Conservation (phyloP, 2,797 vertebrate species). For the Paratrypauchen microcephalus region DNA sequence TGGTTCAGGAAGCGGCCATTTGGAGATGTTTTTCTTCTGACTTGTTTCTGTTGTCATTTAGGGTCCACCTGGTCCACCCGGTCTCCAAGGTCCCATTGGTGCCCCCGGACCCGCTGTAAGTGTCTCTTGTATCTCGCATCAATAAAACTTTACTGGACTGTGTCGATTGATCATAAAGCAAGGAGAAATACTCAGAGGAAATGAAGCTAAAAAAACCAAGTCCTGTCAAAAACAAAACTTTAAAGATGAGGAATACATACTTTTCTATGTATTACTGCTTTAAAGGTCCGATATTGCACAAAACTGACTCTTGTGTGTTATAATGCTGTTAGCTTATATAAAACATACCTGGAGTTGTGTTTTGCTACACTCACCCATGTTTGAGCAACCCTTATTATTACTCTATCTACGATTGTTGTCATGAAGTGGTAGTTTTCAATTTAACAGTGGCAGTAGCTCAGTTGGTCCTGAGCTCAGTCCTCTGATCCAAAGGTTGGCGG, state of each 20-base stretch:
- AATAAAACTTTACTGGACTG: slow-evolving; percentile 3
- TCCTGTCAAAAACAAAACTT: neutral
- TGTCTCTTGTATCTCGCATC: slow-evolving; percentile 30
- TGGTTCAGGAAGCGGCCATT: neutral
- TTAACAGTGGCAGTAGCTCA: too few relatives aligned
- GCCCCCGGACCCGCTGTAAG: slow-evolving; percentile 97
- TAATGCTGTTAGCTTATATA: too few relatives aligned
- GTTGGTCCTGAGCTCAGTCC: too few relatives aligned
- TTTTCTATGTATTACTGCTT: too few relatives aligned
- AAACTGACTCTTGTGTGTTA: too few relatives aligned
- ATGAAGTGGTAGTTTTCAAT: too few relatives aligned
- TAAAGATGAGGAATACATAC: neutral
- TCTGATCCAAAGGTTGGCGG: too few relatives aligned
- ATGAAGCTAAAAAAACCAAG: neutral
- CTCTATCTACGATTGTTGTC: too few relatives aligned
- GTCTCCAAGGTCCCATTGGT: slow-evolving; percentile 94
- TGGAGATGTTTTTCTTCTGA: neutral
- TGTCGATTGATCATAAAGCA: neutral
- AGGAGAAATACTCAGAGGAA: neutral
- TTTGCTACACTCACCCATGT: too few relatives aligned
- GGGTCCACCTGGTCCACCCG: slow-evolving; percentile 95
- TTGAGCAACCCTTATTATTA: too few relatives aligned
- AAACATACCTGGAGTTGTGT: too few relatives aligned
- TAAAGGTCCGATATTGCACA: too few relatives aligned
- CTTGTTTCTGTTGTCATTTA: slow-evolving; percentile 51